A percentile compares a stretch with the other conserved stretches of the same genome.
phyloP scores from a whole-genome alignment of 2,888 invertebrate genomes.

The Lepidocyrtinus sp. region DNA sequence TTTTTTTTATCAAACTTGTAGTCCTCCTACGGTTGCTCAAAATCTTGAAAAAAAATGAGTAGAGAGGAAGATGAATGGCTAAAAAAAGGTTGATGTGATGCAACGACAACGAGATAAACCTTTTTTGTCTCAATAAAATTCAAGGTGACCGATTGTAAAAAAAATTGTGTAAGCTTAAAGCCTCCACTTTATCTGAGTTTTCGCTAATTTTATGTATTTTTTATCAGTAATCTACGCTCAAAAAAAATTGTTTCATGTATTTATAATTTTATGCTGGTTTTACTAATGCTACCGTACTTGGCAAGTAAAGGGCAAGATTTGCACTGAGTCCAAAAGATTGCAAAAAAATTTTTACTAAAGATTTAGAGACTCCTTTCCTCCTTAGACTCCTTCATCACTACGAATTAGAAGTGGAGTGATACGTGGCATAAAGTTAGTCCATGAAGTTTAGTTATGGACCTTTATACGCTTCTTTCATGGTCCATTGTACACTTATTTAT shows the following conservation, averaged over 20 bases:
- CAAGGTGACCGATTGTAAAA: conserved; percentile 48
- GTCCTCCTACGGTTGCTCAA: neutral
- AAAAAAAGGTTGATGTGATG: conserved; percentile 43
- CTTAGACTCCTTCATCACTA: too few relatives aligned
- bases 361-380: too few relatives aligned
- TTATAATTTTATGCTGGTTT: neutral
- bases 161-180: neutral
- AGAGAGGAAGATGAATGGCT: neutral
- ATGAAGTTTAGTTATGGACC: too few relatives aligned
- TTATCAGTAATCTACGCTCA: neutral
- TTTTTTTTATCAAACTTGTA: neutral
- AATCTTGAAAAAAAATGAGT: conserved; percentile 27
- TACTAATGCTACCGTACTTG: neutral
- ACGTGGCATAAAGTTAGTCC: too few relatives aligned
- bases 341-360: too few relatives aligned
- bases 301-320: neutral
- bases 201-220: neutral
- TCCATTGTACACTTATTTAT: conserved; percentile 4
- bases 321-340: too few relatives aligned
- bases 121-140: conserved; percentile 40
- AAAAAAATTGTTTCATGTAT: neutral
- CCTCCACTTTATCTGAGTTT: neutral
- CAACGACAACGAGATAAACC: conserved; percentile 30
- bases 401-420: too few relatives aligned
- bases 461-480: conserved; percentile 7